Conservation (phyloP, 2,888 invertebrate genomes). For the Macrophya alboannulata region DNA sequence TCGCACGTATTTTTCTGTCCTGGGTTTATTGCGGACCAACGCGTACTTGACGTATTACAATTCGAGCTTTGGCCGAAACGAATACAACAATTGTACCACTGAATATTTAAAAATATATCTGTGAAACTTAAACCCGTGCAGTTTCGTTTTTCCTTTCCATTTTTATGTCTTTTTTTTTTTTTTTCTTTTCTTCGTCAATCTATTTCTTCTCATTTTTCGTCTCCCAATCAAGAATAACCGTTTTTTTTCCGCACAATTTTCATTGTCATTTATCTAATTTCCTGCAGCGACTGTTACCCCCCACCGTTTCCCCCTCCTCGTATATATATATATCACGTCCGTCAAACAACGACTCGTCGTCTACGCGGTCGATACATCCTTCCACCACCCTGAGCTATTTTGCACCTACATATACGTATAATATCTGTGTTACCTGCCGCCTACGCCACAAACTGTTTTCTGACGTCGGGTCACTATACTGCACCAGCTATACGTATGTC, state of each 20-base stretch:
- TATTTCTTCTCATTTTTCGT: neutral
- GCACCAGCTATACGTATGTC: neutral
- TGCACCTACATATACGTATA: neutral
- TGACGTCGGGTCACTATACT: neutral
- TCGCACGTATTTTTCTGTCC: slow-evolving; percentile 29
- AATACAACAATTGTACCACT: slow-evolving; percentile 45
- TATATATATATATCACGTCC: neutral
- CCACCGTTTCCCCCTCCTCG: neutral
- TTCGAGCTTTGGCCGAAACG: slow-evolving; percentile 42
- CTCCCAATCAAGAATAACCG: neutral
- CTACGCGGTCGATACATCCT: slow-evolving; percentile 54
- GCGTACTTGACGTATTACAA: slow-evolving; percentile 34
- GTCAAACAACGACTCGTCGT: slow-evolving; percentile 20
- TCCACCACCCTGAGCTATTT: slow-evolving; percentile 34
- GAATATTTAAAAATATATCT: slow-evolving; percentile 51
- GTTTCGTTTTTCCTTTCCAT: too few relatives aligned
- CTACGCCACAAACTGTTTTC: neutral
- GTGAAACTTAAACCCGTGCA: neutral
- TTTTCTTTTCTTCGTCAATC: neutral
- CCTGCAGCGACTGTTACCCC: neutral
- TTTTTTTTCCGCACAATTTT: neutral
- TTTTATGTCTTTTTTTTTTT: neutral
- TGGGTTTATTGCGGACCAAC: slow-evolving; percentile 51
- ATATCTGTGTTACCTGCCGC: slow-evolving; percentile 25
- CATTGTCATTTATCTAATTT: slow-evolving; percentile 30